Evolutionary conservation across 2,888 invertebrate genomes (phyloP), one percentile per base, ranked within the genome.

Genomic region (Sinhomidia bicolor): DNA sequence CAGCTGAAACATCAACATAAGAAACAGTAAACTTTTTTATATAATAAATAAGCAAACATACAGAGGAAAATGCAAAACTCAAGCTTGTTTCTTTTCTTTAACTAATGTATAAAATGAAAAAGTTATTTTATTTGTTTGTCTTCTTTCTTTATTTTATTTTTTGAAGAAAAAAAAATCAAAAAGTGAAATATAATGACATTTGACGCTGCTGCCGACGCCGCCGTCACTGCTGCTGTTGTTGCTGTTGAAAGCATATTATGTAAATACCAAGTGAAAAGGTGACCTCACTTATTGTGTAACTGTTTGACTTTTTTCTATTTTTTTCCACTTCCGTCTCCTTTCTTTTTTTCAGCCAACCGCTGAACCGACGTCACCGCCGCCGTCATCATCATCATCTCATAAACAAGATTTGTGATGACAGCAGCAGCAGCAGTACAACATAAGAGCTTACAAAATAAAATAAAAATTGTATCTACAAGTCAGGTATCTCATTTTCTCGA

Each of bases 81-180:
- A 36, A 36, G 36, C 36, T 36, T 36, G 36, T 36, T 36, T 36
- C 36, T 7, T 7, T 36, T 5, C 36, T n/a, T 7, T 36, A 36
- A 36, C 3, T 36, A 36, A 36, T 36, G 36, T 36, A 36, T 10
- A 51, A 82, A 47, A 29, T 29, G 36, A 60, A 36, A 57, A 62
- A 62, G 80, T 79, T 78, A 29, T 62, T 80, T 32, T n/a, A n/a
- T 71, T 36, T 71, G 41, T 32, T 32, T 65, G 29, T 26, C 29
- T 29, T 10, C 32, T 60, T 62, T 62, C 23, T 23, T 62, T 62
- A 26, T 5, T 62, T 5, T 9, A 54, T n/a, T n/a, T n/a, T 32
- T 65, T 12, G 32, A 65, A 29, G 12, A 29, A 62, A 62, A 29
- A 20, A 29, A 62, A 62, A 29, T 29, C 32, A 62, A 62, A 62